Evolutionary conservation across 2,797 vertebrate species (phyloP), one percentile per base, ranked within the genome.

Genomic region (Capromys pilorides): DNA sequence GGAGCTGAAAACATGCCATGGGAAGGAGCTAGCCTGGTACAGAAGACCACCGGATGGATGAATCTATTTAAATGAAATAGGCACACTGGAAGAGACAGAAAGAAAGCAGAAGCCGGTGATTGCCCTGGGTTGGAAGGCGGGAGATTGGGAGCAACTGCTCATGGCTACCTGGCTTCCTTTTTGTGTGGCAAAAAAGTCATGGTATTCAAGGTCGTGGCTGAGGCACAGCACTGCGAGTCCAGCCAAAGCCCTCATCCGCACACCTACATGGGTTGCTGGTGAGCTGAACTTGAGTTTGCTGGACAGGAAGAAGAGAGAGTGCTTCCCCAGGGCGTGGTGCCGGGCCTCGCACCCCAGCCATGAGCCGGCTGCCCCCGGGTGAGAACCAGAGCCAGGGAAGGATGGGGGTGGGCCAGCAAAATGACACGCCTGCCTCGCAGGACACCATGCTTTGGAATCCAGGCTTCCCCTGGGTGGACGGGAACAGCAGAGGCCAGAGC

Each of bases 391-490:
- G 69, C n/a, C 6, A 0, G 21, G 59, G n/a, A 45, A 41, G 7
- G 90, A 36, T 49, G n/a, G 59, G 51, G 54, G 19, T 4, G 0
- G 14, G 36, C 1, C 31, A 1, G 8, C 0, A 0, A 18, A 66
- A 16, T 1, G 57, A 18, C 2, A 0, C 0, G 39, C 3, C 71
- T 41, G 16, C 11, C 36, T 73, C 39, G 1, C 3, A 28, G 73
- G 6, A 77, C 13, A 1, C 18, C 33, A 0, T 1, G 51, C n/a
- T 33, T 21, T 28, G 49, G 39, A 45, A 36, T 49, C 39, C 0
- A 2, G 0, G 0, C 2, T 45, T 22, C 0, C 1, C 5, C 14
- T 9, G 0, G n/a, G 36, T 5, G 64, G n/a, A 10, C 4, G 2
- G 28, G 3, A 2, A 12, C 77, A 22, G 16, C 21, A 3, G 54